Base-by-base conservation (phyloP, 2,797 vertebrate genomes). In the Karalla daura region DNA sequence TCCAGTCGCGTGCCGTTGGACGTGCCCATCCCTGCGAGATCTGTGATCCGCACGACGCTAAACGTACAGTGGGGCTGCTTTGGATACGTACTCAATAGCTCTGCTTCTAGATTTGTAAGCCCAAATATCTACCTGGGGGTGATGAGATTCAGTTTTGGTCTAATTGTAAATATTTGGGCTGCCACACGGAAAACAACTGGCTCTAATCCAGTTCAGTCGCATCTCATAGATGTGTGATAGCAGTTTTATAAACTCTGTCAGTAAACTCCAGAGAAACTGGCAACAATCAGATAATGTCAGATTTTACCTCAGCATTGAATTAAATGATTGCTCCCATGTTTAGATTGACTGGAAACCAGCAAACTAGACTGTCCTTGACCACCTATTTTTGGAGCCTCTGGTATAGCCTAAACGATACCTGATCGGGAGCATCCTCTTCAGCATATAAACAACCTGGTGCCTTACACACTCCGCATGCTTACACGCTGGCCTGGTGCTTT, bases 401-500 rank as follows among this genome's bases (percentile, higher is more conserved):
- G 86, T 86, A 69, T 80, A 84, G 71, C 65, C 80, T 83, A 88
- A 89, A 82, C 62, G 64, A 84, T 79, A 86, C 88, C 89, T 84
- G 89, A 89, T 85, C 79, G 86, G 89, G 91, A 93, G 93, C 89
- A 74, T 91, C 91, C 92, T 94, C 93, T 91, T 93, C 91, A 93
- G 91, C 92, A 92, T 93, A 92, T 82, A 90, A 91, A 93, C 91
- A 91, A 93, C 93, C 90, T 93, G 94, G 93, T 95, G 94, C 94
- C 94, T 95, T 95, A 94, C 89, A 92, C 89, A 91, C 92, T 93
- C 90, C 78, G 86, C 92, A 93, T 94, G 93, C 93, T 94, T 94
- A 95, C 93, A 94, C 90, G 91, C 91, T 92, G 93, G 94, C 91
- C 91, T 90, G 92, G 91, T 93, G 91, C 92, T 92, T 93, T 90